phyloP scores from a whole-genome alignment of 1,140 invertebrate species.

The Drosophila sp. region DNA sequence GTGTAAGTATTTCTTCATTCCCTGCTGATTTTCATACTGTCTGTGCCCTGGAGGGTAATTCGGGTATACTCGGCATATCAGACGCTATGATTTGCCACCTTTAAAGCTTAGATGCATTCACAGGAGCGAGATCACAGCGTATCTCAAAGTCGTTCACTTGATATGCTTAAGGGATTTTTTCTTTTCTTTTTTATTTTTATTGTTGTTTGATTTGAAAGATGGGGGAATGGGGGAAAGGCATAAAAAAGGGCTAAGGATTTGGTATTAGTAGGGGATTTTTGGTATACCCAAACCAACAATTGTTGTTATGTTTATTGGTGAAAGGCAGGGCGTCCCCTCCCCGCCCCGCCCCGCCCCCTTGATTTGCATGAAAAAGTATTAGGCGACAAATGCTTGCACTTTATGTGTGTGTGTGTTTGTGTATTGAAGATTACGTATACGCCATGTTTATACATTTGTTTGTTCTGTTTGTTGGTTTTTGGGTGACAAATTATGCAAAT shows the following conservation, averaged over 20 bases:
- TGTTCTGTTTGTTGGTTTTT: conserved; percentile 45
- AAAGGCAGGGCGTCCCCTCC: conserved; percentile 8
- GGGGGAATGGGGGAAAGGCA: neutral
- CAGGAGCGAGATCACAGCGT: conserved; percentile 45
- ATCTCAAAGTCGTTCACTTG: conserved; percentile 53
- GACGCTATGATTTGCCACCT: conserved; percentile 53
- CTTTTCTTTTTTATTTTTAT: conserved; percentile 3
- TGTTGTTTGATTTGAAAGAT: conserved; percentile 19
- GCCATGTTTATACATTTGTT: conserved; percentile 57
- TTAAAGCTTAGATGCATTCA: too few species aligned
- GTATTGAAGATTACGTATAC: conserved; percentile 72
- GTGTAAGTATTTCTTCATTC: conserved; percentile 21
- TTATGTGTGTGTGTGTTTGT: conserved; percentile 28
- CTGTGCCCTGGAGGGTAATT: neutral
- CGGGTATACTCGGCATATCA: conserved; percentile 38
- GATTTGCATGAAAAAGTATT: conserved; percentile 69
- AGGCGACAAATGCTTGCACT: conserved; percentile 47
- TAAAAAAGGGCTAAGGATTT: conserved; percentile 14
- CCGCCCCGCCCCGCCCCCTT: conserved; percentile 56
- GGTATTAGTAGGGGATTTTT: conserved; percentile 13
- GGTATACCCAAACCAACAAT: conserved; percentile 7
- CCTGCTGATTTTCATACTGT: conserved; percentile 3
- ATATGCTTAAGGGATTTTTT: conserved; percentile 19
- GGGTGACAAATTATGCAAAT: conserved; percentile 76
- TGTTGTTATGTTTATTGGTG: conserved; percentile 21